Percentiles rank a stretch among this genome's conserved stretches.
Evolutionary conservation across 2,113 vertebrate species (phyloP).

Genomic region (Mesitornis unicolor): DNA sequence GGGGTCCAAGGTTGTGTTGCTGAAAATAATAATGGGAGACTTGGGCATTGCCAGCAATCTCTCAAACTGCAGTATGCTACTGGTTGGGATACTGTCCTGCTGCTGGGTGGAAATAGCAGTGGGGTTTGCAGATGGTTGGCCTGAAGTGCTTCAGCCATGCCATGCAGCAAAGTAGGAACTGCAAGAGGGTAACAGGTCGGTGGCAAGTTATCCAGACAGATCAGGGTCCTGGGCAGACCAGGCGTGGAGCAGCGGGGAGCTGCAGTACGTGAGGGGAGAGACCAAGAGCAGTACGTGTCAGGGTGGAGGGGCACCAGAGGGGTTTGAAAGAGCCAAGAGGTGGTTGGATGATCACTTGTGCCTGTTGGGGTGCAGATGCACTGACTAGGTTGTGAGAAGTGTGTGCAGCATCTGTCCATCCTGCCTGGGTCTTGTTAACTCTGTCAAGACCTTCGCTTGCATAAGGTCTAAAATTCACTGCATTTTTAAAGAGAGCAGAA

Average conservation of each 20-base stretch:
- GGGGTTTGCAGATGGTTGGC: fast-evolving
- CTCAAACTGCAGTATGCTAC: not conserved
- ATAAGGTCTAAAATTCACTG: conserved; percentile 23
- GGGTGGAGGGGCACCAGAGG: not conserved
- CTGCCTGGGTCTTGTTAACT: conserved; percentile 9
- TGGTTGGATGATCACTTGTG: not conserved
- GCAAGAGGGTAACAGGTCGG: not conserved
- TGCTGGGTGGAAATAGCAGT: not conserved
- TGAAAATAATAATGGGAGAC: not conserved
- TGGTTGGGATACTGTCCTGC: not conserved
- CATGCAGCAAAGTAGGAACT: not conserved
- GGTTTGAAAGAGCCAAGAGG: not conserved
- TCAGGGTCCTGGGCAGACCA: not conserved
- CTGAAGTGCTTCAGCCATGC: not conserved
- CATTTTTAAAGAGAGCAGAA: conserved; percentile 52
- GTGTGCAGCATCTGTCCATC: not conserved
- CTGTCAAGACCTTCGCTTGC: conserved; percentile 23
- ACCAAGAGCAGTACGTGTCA: not conserved
- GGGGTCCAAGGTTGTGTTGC: not conserved
- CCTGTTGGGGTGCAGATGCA: not conserved
- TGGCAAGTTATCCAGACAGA: not conserved
- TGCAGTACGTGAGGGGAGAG: not conserved
- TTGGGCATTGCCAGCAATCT: not conserved
- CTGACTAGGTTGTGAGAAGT: not conserved
- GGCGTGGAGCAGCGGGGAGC: not conserved